Base-by-base conservation (phyloP, 2,797 vertebrate genomes). In the Brachyalestes nurse region DNA sequence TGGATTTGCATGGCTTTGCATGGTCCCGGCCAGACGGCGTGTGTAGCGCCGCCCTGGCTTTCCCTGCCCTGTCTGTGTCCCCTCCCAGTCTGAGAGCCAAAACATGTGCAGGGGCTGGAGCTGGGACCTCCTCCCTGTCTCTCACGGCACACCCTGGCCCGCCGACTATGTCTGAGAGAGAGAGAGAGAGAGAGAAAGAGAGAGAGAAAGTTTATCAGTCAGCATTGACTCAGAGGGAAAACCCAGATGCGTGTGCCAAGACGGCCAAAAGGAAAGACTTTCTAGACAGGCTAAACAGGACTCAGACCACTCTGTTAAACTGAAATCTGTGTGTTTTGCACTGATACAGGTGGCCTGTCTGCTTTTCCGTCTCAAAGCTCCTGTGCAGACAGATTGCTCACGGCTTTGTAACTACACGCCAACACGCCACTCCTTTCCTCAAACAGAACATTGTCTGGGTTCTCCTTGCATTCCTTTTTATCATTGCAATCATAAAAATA, bases 191-290 rank as follows among this genome's bases (percentile, higher is more conserved):
- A 61, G 17, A 21, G 16, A 2, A 17, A 67, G 70, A 38, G 58
- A 70, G 51, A 82, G 72, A 69, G 70, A 83, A 83, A 83, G 84
- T 84, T 84, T 78, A 87, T 87, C 86, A 86, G 84, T 85, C 81
- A 82, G 76, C 74, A 49, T 49, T 89, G 89, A 90, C 72, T 90
- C 89, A 89, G 75, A 86, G 86, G 89, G 84, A 88, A 89, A 89
- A 88, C 88, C 88, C 89, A 82, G 79, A 58, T 67, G 34, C 6
- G 16, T 69, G 55, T 75, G 84, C 80, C 83, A 88, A 84, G 34
- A 77, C 28, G 60, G 77, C 78, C 58, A 42, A 83, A 64, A 62
- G 80, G 84, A 85, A 61, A 88, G 82, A 79, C 77, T 84, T 88
- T 84, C 80, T 87, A 86, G 84, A 84, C 80, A 66, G 83, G 55